Percentiles rank a stretch among this genome's conserved stretches.
These are phyloP conservation scores for Ameiurus melas DNA, from an alignment of 2,113 vertebrate genomes.

Conservation along the genomic window DNA sequence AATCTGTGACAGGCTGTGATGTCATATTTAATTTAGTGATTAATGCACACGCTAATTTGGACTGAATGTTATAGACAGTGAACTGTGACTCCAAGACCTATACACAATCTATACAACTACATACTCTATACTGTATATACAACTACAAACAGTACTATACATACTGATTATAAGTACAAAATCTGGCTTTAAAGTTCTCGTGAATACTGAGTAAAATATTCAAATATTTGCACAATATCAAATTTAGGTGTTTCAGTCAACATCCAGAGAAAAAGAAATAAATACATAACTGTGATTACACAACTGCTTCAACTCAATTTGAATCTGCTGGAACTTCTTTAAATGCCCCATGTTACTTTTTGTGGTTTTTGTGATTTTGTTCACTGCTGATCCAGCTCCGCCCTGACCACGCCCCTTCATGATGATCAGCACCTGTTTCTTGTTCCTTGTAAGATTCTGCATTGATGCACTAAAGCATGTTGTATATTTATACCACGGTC, in stretches of 20 bases:
- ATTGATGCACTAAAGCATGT: neutral
- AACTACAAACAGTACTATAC: neutral
- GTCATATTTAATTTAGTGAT: conserved; percentile 34
- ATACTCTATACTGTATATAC: neutral
- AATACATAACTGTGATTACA: neutral
- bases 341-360: neutral
- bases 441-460: too few species aligned
- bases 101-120: too few species aligned
- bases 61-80: neutral
- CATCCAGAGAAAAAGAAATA: neutral
- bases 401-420: neutral
- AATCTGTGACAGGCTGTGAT: conserved; percentile 51
- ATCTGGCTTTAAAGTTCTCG: neutral
- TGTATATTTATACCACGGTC: too few species aligned
- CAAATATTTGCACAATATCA: too few species aligned
- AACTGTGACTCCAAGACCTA: neutral
- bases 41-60: conserved; percentile 3
- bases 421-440: too few species aligned
- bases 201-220: too few species aligned
- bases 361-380: neutral
- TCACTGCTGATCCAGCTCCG: neutral
- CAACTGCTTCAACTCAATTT: neutral
- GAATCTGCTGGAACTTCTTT: neutral
- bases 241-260: neutral
- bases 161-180: neutral